A percentile compares a stretch with the other conserved stretches of the same genome.
phyloP scores from a whole-genome alignment of 2,797 vertebrate genomes.

The Odontamblyopus lacepedii region DNA sequence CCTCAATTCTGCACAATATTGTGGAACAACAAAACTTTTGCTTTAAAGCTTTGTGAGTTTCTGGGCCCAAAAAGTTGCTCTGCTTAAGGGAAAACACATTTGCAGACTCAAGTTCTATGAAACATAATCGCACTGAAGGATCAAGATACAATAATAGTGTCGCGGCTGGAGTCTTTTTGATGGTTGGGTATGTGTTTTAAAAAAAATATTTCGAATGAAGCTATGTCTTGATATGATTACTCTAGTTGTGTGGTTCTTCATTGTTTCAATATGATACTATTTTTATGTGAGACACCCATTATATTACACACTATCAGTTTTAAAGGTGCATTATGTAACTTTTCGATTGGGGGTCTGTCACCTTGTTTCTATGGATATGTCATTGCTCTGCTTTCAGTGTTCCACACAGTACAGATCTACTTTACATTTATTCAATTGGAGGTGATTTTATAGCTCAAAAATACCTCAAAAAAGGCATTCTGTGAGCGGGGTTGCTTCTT shows the following conservation, averaged over 20 bases:
- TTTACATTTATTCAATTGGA: too few relatives aligned
- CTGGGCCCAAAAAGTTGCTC: neutral
- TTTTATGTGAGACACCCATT: neutral
- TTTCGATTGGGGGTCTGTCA: too few relatives aligned
- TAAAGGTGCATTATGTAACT: too few relatives aligned
- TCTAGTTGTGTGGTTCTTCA: neutral
- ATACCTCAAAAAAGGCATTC: too few relatives aligned
- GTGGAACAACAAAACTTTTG: slow-evolving; percentile 1
- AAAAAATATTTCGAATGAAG: neutral
- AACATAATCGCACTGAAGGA: neutral
- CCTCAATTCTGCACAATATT: neutral
- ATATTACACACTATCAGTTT: neutral
- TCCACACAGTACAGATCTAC: too few relatives aligned
- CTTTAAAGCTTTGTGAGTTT: neutral
- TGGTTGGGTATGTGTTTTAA: neutral
- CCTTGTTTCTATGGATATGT: too few relatives aligned
- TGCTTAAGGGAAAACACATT: slow-evolving; percentile 14
- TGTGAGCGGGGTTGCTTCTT: too few relatives aligned
- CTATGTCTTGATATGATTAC: neutral
- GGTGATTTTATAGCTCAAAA: too few relatives aligned
- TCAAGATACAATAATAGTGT: slow-evolving; percentile 9
- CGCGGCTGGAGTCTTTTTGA: slow-evolving; percentile 1
- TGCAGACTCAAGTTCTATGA: slow-evolving; percentile 4
- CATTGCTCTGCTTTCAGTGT: too few relatives aligned
- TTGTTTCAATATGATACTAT: neutral